Percentiles rank a stretch among this genome's conserved stretches.
These are phyloP conservation scores for Sebastes trivittatus DNA, from an alignment of 2,797 vertebrate genomes.

Conservation along the genomic window DNA sequence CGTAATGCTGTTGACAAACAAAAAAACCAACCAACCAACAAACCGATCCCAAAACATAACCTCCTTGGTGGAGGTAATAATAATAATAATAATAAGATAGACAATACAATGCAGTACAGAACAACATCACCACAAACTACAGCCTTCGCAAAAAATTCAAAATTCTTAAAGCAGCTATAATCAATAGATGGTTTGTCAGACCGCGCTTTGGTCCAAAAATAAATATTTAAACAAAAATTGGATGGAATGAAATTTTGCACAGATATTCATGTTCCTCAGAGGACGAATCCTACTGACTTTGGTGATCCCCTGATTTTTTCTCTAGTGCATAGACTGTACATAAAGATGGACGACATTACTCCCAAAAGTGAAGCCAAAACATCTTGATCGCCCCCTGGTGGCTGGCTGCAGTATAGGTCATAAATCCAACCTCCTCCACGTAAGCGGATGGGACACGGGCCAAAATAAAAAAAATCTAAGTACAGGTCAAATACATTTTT, in stretches of 20 bases:
- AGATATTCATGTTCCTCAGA: neutral
- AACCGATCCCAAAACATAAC: neutral
- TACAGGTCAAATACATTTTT: too few species aligned
- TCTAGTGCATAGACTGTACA: too few species aligned
- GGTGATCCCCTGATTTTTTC: too few species aligned
- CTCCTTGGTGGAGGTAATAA: neutral
- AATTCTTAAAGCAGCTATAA: neutral
- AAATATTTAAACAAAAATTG: neutral
- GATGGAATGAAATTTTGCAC: neutral
- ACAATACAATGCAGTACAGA: too few species aligned
- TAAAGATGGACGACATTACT: too few species aligned
- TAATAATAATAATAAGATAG: too few species aligned
- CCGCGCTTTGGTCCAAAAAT: neutral
- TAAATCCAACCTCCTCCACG: accelerated
- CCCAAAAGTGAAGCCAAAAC: too few species aligned
- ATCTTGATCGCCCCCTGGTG: too few species aligned
- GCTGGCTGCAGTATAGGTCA: too few species aligned
- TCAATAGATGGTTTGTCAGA: neutral
- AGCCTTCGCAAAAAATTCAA: neutral
- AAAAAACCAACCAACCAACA: neutral
- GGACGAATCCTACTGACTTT: neutral
- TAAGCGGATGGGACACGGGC: too few species aligned
- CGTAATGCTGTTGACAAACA: neutral
- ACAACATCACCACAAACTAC: too few species aligned
- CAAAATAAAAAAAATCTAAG: too few species aligned